Evolutionary conservation across 2,888 invertebrate species (phyloP).

Genomic region (Atherix ibis): DNA sequence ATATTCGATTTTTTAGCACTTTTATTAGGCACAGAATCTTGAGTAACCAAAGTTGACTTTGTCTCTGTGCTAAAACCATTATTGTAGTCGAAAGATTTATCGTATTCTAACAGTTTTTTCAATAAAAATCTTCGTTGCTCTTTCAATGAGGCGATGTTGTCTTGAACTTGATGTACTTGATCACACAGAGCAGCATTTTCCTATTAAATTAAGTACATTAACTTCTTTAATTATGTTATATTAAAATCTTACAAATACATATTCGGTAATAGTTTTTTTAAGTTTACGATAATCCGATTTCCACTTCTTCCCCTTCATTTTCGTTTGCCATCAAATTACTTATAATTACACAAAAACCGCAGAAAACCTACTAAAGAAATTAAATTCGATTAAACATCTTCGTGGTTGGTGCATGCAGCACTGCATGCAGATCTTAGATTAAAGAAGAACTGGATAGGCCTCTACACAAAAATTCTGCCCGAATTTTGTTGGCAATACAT

Average conservation of each 20-base stretch:
- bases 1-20: conserved; percentile 16
- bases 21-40: conserved; percentile 3
- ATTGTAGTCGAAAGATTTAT: conserved; percentile 42
- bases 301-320: conserved; percentile 30
- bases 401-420: no score
- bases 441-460: no score
- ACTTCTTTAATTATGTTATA: background rate
- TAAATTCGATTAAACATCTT: no score
- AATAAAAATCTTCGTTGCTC: conserved; percentile 71
- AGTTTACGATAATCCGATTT: conserved; percentile 45
- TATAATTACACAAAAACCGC: no score
- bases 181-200: conserved; percentile 78
- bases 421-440: no score
- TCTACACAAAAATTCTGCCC: no score
- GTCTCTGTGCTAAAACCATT: conserved; percentile 13
- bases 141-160: conserved; percentile 60
- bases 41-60: conserved; percentile 8
- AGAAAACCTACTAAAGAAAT: no score
- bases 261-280: conserved; percentile 46
- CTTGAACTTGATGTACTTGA: conserved; percentile 72
- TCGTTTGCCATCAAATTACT: no score
- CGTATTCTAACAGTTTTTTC: conserved; percentile 56
- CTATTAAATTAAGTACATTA: conserved; percentile 29
- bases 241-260: conserved; percentile 43
- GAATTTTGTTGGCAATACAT: no score